phyloP scores from a whole-genome alignment of 2,797 vertebrate genomes.

The Acomys russatus region DNA sequence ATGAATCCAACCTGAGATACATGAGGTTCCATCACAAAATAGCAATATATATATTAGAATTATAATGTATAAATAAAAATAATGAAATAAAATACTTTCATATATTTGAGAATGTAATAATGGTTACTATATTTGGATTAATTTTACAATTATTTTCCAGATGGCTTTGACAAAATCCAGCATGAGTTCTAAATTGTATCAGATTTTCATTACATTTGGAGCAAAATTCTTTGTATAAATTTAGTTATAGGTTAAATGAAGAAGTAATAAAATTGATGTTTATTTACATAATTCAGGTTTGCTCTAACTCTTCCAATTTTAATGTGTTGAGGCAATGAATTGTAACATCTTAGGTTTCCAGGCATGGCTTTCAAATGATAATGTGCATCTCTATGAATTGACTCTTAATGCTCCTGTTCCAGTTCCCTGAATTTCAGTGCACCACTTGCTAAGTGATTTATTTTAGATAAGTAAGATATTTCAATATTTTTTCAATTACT shows the following conservation, averaged over 20 bases:
- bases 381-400: not conserved
- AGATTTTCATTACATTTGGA: not conserved
- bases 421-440: not conserved
- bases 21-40: not conserved
- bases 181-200: slow-evolving; percentile 11
- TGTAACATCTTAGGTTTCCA: not conserved
- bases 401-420: not conserved
- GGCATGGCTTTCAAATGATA: not conserved
- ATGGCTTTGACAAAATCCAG: not conserved
- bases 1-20: not conserved
- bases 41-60: not conserved
- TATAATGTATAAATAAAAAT: not conserved
- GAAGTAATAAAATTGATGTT: not conserved
- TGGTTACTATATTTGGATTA: not conserved
- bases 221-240: not conserved
- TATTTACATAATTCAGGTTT: slow-evolving; percentile 16
- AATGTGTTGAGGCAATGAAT: not conserved
- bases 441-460: not conserved
- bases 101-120: not conserved
- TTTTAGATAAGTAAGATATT: not conserved
- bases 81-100: not conserved
- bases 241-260: not conserved
- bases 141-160: not conserved
- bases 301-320: not conserved
- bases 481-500: not conserved